phyloP scores from a whole-genome alignment of 2,797 vertebrate genomes.

The Ptychobarbus kaznakovi region DNA sequence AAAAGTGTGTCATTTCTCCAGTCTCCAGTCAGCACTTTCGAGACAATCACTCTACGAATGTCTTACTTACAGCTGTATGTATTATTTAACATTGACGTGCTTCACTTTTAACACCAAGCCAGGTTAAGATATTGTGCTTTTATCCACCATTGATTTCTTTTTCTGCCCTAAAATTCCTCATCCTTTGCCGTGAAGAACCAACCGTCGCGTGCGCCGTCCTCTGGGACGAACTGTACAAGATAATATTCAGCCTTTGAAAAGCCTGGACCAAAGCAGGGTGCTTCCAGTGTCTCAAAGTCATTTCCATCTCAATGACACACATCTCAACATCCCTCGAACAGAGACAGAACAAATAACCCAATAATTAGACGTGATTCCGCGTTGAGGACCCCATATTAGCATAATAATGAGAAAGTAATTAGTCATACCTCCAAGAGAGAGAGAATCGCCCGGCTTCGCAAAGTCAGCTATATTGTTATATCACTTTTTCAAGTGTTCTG shows the following conservation, averaged over 20 bases:
- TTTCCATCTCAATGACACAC: slow-evolving; percentile 58
- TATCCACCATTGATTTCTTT: neutral
- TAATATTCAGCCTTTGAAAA: slow-evolving; percentile 40
- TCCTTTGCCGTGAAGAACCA: neutral
- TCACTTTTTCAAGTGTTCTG: slow-evolving; percentile 61
- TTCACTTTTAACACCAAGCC: slow-evolving; percentile 12
- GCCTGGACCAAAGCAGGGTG: slow-evolving; percentile 21
- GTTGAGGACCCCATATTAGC: slow-evolving; percentile 70
- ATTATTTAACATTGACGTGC: neutral
- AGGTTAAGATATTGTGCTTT: neutral
- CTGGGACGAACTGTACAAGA: slow-evolving; percentile 36
- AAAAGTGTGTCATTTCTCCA: neutral
- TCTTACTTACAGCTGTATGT: neutral
- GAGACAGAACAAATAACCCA: slow-evolving; percentile 70
- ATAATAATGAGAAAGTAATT: slow-evolving; percentile 78
- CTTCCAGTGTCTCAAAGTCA: slow-evolving; percentile 51
- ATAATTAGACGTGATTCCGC: slow-evolving; percentile 72
- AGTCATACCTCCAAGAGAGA: slow-evolving; percentile 72
- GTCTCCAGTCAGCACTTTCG: neutral
- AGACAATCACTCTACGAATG: neutral
- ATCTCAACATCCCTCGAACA: slow-evolving; percentile 65
- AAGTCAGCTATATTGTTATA: slow-evolving; percentile 72
- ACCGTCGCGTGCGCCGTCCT: neutral
- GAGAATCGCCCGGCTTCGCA: slow-evolving; percentile 47
- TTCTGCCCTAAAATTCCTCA: neutral